phyloP scores from a whole-genome alignment of 2,888 invertebrate genomes.

The Drosophila cognata region DNA sequence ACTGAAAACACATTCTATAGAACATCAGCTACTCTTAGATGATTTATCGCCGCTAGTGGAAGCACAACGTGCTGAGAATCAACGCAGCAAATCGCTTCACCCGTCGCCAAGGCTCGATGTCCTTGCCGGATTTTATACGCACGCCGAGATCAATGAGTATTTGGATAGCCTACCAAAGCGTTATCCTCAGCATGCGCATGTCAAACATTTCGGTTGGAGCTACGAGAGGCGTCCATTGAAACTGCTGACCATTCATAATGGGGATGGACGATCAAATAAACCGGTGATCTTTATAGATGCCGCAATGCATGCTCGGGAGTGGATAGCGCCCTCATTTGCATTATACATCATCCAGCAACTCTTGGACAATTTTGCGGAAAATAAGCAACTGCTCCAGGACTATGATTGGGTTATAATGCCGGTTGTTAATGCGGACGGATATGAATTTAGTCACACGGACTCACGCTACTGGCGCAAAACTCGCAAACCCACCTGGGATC shows the following conservation, averaged over 20 bases:
- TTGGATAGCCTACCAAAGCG: constrained; percentile 84
- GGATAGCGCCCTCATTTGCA: constrained; percentile 87
- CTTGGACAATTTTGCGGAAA: constrained; percentile 85
- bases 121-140: constrained; percentile 64
- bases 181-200: constrained; percentile 86
- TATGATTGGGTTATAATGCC: constrained; percentile 89
- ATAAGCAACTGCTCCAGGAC: constrained; percentile 85
- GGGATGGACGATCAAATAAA: constrained; percentile 84
- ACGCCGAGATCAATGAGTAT: constrained; percentile 85
- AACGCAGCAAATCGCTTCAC: constrained; percentile 29
- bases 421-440: constrained; percentile 90
- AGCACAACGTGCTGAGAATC: constrained; percentile 60
- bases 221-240: constrained; percentile 87
- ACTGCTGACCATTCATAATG: constrained; percentile 87
- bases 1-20: constrained; percentile 39
- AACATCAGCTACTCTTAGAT: constrained; percentile 50
- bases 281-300: constrained; percentile 86
- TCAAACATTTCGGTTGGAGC: constrained; percentile 87
- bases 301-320: constrained; percentile 88
- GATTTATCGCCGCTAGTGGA: constrained; percentile 62
- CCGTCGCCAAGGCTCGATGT: constrained; percentile 50
- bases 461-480: constrained; percentile 87
- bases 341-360: constrained; percentile 87
- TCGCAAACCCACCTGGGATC: constrained; percentile 79
- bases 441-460: constrained; percentile 86